Conservation (phyloP, 2,113 vertebrate genomes). For the Atractosteus spatula region DNA sequence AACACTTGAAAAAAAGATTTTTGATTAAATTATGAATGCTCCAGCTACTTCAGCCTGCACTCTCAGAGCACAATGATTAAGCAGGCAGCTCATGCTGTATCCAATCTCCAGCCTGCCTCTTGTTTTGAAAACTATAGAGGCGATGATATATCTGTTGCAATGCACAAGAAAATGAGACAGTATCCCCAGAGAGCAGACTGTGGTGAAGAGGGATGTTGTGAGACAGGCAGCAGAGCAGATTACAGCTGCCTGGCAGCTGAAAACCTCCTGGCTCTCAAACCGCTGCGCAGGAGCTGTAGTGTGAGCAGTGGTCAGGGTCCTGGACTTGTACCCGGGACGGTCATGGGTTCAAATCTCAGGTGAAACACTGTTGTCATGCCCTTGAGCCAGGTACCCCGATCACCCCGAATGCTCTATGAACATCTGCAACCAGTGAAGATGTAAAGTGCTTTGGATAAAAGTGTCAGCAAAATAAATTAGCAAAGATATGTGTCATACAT, state of each 20-base stretch:
- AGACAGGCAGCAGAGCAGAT: background rate
- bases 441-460: too few species aligned
- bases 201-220: background rate
- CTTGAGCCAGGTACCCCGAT: too few species aligned
- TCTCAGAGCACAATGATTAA: constrained; percentile 30
- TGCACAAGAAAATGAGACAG: background rate
- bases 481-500: too few species aligned
- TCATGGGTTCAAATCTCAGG: too few species aligned
- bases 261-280: too few species aligned
- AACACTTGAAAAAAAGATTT: constrained; percentile 11
- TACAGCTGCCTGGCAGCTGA: background rate
- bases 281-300: too few species aligned
- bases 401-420: too few species aligned
- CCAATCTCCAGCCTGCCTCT: constrained; percentile 3
- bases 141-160: background rate
- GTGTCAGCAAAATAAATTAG: too few species aligned
- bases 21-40: constrained; percentile 50
- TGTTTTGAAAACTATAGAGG: background rate
- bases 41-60: constrained; percentile 33
- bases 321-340: too few species aligned
- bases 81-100: constrained; percentile 13
- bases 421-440: too few species aligned
- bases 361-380: too few species aligned
- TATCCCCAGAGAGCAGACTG: background rate
- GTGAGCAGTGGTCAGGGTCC: too few species aligned